A percentile compares a stretch with the other conserved stretches of the same genome.
Evolutionary conservation across 30 jellyfish, hydroid and myxozoan species (phyloP).

Genomic region (Haliclystus octoradiatus): DNA sequence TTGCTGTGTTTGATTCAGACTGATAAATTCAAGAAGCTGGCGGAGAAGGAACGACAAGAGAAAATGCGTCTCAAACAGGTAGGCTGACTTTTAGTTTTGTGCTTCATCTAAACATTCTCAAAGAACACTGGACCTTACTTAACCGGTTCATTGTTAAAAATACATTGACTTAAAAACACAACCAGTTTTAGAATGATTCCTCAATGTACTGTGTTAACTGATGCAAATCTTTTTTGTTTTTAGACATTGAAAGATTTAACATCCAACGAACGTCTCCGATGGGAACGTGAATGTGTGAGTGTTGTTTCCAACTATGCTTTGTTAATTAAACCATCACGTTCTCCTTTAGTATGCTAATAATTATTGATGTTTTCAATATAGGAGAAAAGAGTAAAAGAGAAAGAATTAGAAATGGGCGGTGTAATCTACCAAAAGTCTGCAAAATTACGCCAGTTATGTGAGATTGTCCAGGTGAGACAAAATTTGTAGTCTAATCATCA

Average conservation of each 20-base stretch:
- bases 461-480: constrained; percentile 58
- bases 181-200: no score
- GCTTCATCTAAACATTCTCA: no score
- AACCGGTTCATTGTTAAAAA: no score
- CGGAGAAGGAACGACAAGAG: constrained; percentile 62
- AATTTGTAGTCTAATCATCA: no score
- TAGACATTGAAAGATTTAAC: constrained; percentile 64
- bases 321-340: no score
- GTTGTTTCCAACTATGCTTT: no score
- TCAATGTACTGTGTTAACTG: neutral
- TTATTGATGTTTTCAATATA: constrained; percentile 1
- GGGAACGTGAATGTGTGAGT: constrained; percentile 92
- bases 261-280: constrained; percentile 59
- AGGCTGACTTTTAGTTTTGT: no score
- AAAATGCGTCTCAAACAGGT: constrained; percentile 71
- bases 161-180: no score
- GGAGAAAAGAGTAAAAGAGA: constrained; percentile 71
- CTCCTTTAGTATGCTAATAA: no score
- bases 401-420: constrained; percentile 83
- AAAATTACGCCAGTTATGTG: constrained; percentile 58
- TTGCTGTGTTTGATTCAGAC: constrained; percentile 14
- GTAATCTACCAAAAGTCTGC: constrained; percentile 42
- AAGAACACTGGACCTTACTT: no score
- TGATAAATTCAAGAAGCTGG: constrained; percentile 58
- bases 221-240: no score